phyloP scores from a whole-genome alignment of 2,797 vertebrate genomes.

The Danio choprae region DNA sequence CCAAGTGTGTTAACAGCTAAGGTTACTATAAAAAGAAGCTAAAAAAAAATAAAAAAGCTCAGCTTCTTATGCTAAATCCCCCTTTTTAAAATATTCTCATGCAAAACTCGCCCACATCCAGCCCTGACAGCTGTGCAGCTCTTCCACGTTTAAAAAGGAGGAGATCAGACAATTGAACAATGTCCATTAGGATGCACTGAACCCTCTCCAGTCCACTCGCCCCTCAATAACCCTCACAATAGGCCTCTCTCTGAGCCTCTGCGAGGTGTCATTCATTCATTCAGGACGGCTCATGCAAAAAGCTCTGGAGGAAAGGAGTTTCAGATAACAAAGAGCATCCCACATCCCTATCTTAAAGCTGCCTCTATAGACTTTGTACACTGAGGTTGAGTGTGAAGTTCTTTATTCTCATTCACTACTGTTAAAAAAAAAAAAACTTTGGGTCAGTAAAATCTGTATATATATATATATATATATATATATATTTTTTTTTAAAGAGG shows the following conservation, averaged over 20 bases:
- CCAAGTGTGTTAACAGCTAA: neutral
- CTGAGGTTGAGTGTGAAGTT: neutral
- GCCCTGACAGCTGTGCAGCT: neutral
- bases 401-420: neutral
- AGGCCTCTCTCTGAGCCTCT: neutral
- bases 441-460: neutral
- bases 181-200: slow-evolving; percentile 51
- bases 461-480: too few species aligned
- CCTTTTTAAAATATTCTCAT: slow-evolving; percentile 4
- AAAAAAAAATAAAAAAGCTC: neutral
- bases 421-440: neutral
- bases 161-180: slow-evolving; percentile 36
- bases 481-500: neutral
- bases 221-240: slow-evolving; percentile 47
- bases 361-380: slow-evolving; percentile 11
- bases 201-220: slow-evolving; percentile 46
- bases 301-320: slow-evolving; percentile 28
- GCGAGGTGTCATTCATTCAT: slow-evolving; percentile 51
- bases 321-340: slow-evolving; percentile 29
- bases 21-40: neutral
- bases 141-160: slow-evolving; percentile 35
- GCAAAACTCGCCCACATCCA: neutral
- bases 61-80: slow-evolving; percentile 12
- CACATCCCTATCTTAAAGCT: slow-evolving; percentile 33
- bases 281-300: slow-evolving; percentile 15